phyloP scores from a whole-genome alignment of 2,888 invertebrate species.

The Ophion slaviceki region DNA sequence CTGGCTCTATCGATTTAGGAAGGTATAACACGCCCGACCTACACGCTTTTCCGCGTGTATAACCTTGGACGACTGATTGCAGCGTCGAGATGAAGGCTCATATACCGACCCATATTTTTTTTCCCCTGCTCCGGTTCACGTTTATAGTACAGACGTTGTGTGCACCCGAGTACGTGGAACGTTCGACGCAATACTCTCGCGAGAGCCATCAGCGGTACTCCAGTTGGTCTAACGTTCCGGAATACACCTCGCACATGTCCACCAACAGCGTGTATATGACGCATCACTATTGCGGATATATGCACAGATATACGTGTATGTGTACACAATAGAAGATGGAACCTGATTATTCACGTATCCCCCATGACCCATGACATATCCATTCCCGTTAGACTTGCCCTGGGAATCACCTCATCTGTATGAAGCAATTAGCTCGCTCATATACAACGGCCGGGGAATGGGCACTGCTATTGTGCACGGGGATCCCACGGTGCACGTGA shows the following conservation, averaged over 20 bases:
- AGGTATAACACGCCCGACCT: slow-evolving; percentile 71
- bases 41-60: slow-evolving; percentile 64
- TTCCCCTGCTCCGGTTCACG: not conserved
- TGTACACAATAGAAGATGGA: not conserved
- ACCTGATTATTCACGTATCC: not conserved
- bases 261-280: not conserved
- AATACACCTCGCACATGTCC: not conserved
- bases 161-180: slow-evolving; percentile 1
- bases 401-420: not conserved
- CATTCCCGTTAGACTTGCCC: not conserved
- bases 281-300: too few species aligned
- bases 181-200: not conserved
- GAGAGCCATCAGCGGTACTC: slow-evolving; percentile 3
- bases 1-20: slow-evolving; percentile 76
- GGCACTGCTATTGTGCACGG: not conserved
- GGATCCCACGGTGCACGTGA: not conserved
- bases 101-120: slow-evolving; percentile 18
- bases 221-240: slow-evolving; percentile 4
- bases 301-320: not conserved
- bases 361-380: not conserved
- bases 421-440: not conserved
- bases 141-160: not conserved
- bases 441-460: not conserved
- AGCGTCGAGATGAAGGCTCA: slow-evolving; percentile 27
- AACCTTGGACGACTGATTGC: slow-evolving; percentile 60